These are phyloP conservation scores for Chionoecetes opilio DNA, from an alignment of 1,140 invertebrate genomes.

Conservation along the genomic window DNA sequence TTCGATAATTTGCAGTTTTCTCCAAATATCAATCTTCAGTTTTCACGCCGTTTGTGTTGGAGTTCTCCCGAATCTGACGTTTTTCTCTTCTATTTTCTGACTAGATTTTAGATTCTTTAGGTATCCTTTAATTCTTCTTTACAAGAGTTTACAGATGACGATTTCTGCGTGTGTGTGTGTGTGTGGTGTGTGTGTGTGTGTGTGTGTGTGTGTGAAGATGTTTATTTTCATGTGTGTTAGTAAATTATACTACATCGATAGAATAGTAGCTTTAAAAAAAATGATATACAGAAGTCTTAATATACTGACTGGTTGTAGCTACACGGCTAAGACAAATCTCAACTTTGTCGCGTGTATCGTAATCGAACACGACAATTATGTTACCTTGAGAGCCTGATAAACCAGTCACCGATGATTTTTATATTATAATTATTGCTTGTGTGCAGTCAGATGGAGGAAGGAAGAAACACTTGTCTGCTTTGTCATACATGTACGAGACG, in stretches of 20 bases:
- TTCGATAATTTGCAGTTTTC: neutral
- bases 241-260: no score
- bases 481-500: neutral
- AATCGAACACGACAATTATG: neutral
- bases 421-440: neutral
- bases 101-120: neutral
- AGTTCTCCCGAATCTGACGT: neutral
- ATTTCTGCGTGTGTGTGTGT: no score
- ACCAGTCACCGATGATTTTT: neutral
- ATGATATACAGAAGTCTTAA: no score
- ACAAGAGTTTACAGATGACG: no score
- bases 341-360: neutral
- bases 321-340: neutral
- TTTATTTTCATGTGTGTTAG: no score
- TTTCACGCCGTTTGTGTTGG: neutral
- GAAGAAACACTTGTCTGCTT: neutral
- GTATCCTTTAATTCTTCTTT: no score
- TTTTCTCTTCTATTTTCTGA: neutral
- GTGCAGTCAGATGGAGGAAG: neutral
- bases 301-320: neutral
- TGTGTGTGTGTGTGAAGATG: no score
- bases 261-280: no score
- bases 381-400: slow-evolving; percentile 6
- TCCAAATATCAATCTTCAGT: neutral
- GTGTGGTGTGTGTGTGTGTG: no score